Conservation (phyloP, 2,113 vertebrate species). For the Petrocephalus zakoni region DNA sequence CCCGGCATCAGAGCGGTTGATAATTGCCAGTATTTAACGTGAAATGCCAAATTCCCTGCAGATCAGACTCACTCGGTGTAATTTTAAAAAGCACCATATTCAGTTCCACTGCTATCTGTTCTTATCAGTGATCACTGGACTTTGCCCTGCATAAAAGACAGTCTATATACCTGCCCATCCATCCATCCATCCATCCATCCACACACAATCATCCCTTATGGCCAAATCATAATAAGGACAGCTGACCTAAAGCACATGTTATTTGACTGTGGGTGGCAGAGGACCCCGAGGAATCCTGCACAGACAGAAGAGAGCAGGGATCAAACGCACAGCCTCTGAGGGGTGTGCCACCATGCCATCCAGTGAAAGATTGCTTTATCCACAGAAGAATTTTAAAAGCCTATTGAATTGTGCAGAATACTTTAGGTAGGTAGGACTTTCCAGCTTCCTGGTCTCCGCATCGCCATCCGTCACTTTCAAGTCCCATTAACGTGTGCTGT, state of each 20-base stretch:
- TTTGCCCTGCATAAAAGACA: not conserved
- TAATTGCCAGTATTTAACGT: not conserved
- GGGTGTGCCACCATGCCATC: not conserved
- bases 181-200: not conserved
- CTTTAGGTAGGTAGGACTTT: not conserved
- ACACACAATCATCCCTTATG: not conserved
- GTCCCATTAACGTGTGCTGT: not conserved
- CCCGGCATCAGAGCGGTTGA: not conserved
- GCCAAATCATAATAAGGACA: not conserved
- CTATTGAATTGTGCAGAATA: not conserved
- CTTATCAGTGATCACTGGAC: not conserved
- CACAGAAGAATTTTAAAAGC: not conserved
- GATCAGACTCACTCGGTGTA: not conserved
- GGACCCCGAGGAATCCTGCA: not conserved
- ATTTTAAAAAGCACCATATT: not conserved
- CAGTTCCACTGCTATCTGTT: not conserved
- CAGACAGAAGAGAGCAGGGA: not conserved
- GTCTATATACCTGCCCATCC: not conserved
- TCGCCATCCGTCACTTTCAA: not conserved
- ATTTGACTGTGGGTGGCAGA: not conserved
- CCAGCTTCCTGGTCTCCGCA: not conserved
- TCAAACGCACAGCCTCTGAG: not conserved
- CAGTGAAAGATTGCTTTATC: not conserved
- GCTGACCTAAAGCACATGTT: not conserved
- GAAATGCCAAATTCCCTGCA: not conserved